Conservation (phyloP, 2,888 invertebrate species). For the Caenorhabditis zanzibari region DNA sequence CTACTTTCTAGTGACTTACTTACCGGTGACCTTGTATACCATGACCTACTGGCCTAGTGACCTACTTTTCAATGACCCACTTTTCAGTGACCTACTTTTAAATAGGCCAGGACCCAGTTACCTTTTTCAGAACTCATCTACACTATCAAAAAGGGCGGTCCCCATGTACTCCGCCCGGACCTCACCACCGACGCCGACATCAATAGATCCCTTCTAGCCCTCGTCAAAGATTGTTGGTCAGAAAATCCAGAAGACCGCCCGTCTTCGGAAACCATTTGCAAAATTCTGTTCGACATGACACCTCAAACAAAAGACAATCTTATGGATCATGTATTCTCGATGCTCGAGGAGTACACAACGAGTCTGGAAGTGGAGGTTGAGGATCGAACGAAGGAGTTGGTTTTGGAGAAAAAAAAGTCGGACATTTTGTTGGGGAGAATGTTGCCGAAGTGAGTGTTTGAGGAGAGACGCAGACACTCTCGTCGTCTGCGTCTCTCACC, state of each 20-base stretch:
- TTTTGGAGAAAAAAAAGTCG: slow-evolving; percentile 79
- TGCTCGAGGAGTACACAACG: slow-evolving; percentile 80
- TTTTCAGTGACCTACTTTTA: too few relatives aligned
- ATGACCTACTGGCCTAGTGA: too few relatives aligned
- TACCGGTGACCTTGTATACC: too few relatives aligned
- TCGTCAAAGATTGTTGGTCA: slow-evolving; percentile 79
- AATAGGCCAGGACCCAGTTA: neutral
- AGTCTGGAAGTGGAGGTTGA: slow-evolving; percentile 78
- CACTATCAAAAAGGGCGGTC: slow-evolving; percentile 72
- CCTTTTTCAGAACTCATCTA: slow-evolving; percentile 58
- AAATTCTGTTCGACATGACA: slow-evolving; percentile 48
- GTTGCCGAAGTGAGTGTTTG: slow-evolving; percentile 73
- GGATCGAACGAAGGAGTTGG: slow-evolving; percentile 77
- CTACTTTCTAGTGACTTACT: too few relatives aligned
- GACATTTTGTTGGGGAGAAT: slow-evolving; percentile 79
- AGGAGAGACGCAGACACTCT: neutral
- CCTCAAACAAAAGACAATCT: slow-evolving; percentile 71
- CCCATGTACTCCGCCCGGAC: slow-evolving; percentile 67
- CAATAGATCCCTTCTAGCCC: slow-evolving; percentile 57
- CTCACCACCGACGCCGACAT: slow-evolving; percentile 60
- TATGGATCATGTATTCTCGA: slow-evolving; percentile 81
- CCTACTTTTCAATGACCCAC: neutral
- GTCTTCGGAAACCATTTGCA: slow-evolving; percentile 61
- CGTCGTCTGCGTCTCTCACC: neutral
- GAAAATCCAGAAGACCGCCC: slow-evolving; percentile 76